Base-by-base conservation (phyloP, 2,888 invertebrate genomes). In the Eristalis pertinax region DNA sequence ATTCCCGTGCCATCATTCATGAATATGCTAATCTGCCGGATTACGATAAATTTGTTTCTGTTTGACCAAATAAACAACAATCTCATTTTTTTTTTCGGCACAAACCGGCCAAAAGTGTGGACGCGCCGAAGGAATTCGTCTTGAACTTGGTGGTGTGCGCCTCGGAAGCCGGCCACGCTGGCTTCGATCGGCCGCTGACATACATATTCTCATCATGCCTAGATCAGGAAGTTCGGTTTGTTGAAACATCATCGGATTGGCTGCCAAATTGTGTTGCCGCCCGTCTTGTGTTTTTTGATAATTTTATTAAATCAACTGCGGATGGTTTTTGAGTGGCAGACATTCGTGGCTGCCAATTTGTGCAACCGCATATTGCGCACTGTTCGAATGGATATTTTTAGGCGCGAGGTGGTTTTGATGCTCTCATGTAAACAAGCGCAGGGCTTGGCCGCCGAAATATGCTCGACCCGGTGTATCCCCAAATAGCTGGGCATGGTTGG, bases 1-100 rank as follows among this genome's bases (percentile, higher is more conserved):
- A 84, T 84, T 62, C 80, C 75, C 70, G 70, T 75, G 60, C 80
- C 65, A 70, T 84, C 77, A 63, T 38, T 80, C 75, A 80, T 75
- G 80, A 84, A 84, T 84, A 84, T 79, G 75, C 80, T 75, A 84
- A 70, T 75, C 43, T 67, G 65, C 80, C 84, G 80, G 80, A 84
- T 79, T 32, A n/a, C 56, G 63, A 69, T 77, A 63, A 29, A 63
- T 63, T 32, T 35, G 50, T 13, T 22, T 32, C 41, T 65, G 32
- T 32, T 32, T 32, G 32, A 32, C 32, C 32, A 32, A 32, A 32
- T 8, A 32, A 0, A 5, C 4, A 32, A 32, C 32, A 32, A 10
- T 32, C 32, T 10, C 32, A 32, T 32, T 56, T 38, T 26, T n/a
- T 62, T 62, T 72, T 76, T 56, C 10, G 13, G 29, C n/a, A 15